Base-by-base conservation (phyloP, 2,888 invertebrate species). In the Polymixis flavicincta region DNA sequence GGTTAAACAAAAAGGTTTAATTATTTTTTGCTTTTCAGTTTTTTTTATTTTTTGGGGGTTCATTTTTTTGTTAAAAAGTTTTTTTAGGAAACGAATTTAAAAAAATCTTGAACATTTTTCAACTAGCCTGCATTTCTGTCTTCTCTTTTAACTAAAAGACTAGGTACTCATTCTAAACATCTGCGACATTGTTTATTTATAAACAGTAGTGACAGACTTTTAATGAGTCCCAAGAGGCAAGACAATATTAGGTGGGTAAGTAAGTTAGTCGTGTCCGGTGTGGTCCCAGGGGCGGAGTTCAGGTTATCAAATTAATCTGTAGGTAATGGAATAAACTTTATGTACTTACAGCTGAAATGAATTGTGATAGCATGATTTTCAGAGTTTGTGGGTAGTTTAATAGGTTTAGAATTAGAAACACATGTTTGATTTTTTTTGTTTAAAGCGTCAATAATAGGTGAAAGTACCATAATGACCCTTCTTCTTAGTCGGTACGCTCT, bases 291-390 rank as follows among this genome's bases (percentile, higher is more conserved):
- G 55, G 80, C 7, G 54, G 50, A 61, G 48, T 71, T 73, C 13
- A 52, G 37, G 66, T 67, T 66, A 83, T 76, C 72, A 73, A 73
- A 80, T 83, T 76, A 79, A 80, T 79, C 32, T 59, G 32, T 42
- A 64, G 71, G 54, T 76, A 71, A 80, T 83, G 57, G 28, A 78
- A 71, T 82, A 54, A 61, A 61, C 37, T 68, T 37, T 13, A 60
- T 55, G 42, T 74, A 42, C 19, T 32, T 42, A 45, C 2, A 28
- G 42, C 22, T 9, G 42, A 54, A 68, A 55, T 48, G 0, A n/a
- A 48, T 42, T 42, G 42, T 55, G 22, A 45, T 42, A n/a, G 28
- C 19, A 37, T 50, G 55, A 66, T 63, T 67, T 71, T 25, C 17
- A 9, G 28, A 7, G 2, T 48, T 45, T 22, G 14, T 59, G 13